phyloP scores from a whole-genome alignment of 2,113 vertebrate genomes.

The Trichechus manatus region DNA sequence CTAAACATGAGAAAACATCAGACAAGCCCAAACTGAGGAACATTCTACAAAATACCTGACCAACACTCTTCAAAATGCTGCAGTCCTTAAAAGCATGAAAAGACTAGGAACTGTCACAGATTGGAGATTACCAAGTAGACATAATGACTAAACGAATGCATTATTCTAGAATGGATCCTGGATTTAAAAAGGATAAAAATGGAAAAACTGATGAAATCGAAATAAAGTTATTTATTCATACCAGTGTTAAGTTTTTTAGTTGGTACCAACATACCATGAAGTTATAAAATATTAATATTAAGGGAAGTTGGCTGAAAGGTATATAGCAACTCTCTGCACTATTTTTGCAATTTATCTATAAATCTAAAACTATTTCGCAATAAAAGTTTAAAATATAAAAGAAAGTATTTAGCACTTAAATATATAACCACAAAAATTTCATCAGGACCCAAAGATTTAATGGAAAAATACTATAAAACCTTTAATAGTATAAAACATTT shows the following conservation, averaged over 20 bases:
- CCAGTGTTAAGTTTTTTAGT: background rate
- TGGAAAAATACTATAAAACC: background rate
- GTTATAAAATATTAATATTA: background rate
- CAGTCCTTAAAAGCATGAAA: background rate
- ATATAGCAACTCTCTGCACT: background rate
- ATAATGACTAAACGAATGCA: background rate
- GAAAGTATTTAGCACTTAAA: background rate
- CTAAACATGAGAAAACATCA: background rate
- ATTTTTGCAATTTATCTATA: background rate
- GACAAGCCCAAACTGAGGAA: background rate
- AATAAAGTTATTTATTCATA: background rate
- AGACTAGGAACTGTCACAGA: background rate
- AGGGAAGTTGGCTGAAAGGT: background rate
- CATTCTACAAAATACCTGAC: background rate
- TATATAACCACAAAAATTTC: background rate
- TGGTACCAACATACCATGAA: background rate
- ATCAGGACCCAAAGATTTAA: background rate
- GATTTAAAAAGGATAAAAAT: background rate
- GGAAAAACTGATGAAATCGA: background rate
- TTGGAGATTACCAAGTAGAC: background rate
- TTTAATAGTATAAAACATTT: background rate
- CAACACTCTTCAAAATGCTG: background rate
- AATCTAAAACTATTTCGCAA: background rate
- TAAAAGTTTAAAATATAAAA: background rate
- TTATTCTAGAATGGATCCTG: background rate